Conservation (phyloP, 2,113 vertebrate genomes). For the Pristiophorus japonicus region DNA sequence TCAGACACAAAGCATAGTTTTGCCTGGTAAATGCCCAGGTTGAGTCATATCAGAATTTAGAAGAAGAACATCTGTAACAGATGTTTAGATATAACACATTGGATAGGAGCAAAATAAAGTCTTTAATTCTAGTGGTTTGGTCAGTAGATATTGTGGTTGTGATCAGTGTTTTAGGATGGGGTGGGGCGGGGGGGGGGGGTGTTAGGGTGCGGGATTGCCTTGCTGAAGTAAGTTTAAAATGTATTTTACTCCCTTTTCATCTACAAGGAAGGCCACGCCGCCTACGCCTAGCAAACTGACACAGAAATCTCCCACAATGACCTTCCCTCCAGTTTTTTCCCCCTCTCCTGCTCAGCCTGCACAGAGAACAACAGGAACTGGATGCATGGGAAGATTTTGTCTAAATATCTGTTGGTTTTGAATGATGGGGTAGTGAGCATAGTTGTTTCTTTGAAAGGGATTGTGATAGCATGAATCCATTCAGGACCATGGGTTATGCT, state of each 20-base stretch:
- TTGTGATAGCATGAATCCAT: neutral
- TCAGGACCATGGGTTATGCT: neutral
- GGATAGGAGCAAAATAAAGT: neutral
- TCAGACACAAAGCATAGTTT: neutral
- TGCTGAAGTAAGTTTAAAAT: neutral
- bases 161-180: neutral
- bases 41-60: neutral
- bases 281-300: neutral
- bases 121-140: neutral
- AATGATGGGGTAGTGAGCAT: neutral
- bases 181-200: too few species aligned
- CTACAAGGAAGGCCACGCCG: neutral
- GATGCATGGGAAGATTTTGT: neutral
- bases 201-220: too few species aligned
- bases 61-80: too few species aligned
- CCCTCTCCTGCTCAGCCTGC: neutral
- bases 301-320: neutral
- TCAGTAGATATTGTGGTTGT: neutral
- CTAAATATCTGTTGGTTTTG: neutral
- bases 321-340: neutral
- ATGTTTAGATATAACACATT: neutral
- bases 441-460: neutral
- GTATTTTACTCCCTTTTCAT: neutral
- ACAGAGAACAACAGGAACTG: neutral
- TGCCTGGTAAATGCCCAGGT: neutral